Percentiles rank a stretch among this genome's conserved stretches.
These are phyloP conservation scores for Scolopax mira DNA, from an alignment of 2,113 vertebrate species.

Conservation along the genomic window DNA sequence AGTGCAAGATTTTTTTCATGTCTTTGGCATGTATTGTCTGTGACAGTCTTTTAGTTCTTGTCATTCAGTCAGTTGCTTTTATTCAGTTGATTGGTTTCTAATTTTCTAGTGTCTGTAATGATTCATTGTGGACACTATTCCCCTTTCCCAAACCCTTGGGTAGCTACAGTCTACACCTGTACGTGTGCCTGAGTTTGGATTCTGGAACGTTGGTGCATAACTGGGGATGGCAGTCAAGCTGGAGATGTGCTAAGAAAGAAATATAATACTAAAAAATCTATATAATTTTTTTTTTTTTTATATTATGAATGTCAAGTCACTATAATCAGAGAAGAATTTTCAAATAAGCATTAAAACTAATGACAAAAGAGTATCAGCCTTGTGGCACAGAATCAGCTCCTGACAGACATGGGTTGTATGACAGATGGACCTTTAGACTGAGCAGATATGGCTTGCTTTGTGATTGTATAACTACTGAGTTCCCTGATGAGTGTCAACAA, in stretches of 20 bases:
- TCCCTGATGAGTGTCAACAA: not conserved
- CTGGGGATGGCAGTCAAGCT: not conserved
- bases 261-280: not conserved
- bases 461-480: not conserved
- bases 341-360: not conserved
- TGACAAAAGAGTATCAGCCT: not conserved
- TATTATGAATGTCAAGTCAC: not conserved
- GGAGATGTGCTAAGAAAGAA: not conserved
- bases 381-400: not conserved
- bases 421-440: not conserved
- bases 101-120: not conserved
- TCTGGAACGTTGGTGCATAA: not conserved
- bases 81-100: not conserved
- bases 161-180: not conserved
- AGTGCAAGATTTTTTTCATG: not conserved
- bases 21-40: not conserved
- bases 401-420: accelerated
- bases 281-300: not conserved
- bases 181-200: not conserved
- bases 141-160: not conserved
- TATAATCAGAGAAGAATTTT: not conserved
- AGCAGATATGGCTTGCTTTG: not conserved
- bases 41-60: not conserved
- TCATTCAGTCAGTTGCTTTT: not conserved
- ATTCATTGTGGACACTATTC: not conserved